Evolutionary conservation across 1,140 invertebrate genomes (phyloP), one percentile per base, ranked within the genome.

Genomic region (Caenorhabditis latens): DNA sequence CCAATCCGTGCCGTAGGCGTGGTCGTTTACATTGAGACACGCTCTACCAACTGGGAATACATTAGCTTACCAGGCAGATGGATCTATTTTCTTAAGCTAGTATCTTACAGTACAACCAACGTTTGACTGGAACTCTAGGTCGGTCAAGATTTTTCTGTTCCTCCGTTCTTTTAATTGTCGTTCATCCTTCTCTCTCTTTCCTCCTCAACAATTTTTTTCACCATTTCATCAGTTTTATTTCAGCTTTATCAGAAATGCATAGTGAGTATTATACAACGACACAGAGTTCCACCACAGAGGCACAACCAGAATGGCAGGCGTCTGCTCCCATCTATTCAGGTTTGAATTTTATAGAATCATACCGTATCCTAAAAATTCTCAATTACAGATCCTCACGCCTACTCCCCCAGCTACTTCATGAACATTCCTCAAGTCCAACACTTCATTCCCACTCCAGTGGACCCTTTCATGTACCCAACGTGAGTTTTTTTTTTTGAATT

Each of bases 1-100:
- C 71, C 71, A 79, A 79, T 79, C 71, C 71, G n/a, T 19, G n/a
- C 8, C 5, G 46, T 6, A 79, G 71, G 71, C 71, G 71, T 79
- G 71, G 71, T 50, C 71, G 14, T 32, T n/a, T 7, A 42, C 19
- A 43, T n/a, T 32, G 40, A 53, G n/a, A 53, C 71, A 79, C 46
- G 40, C 46, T 50, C 19, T 21, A 43, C 40, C 11, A 43, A 79
- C 43, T 79, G n/a, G 43, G 42, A 79, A 53, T 24, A 50, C 71
- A 79, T 79, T 50, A 79, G 71, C 71, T 79, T 79, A 24, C n/a
- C 53, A 11, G 71, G n/a, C n/a, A 21, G 46, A 79, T n/a, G 43
- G 19, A n/a, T 61, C n/a, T 61, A 32, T 32, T 32, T 32, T 32
- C 32, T 32, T 32, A 32, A 32, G 32, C 58, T 21, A 61, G 19